Percentiles rank a stretch among this genome's conserved stretches.
Conservation (phyloP, 2,888 invertebrate species). For the Agonopterix subpropinquella region DNA sequence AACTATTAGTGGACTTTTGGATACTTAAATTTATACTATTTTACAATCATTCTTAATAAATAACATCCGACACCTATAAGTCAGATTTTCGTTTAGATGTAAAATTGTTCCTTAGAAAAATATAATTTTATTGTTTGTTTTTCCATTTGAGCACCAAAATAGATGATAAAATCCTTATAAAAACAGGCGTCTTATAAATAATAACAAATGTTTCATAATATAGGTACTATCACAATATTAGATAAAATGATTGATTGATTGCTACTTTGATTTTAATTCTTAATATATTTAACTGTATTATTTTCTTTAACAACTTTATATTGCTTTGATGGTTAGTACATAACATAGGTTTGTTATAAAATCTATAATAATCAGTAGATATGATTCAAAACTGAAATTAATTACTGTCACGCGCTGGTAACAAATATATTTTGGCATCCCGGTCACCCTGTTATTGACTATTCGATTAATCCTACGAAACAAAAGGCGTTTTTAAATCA, state of each 20-base stretch:
- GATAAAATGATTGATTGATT: too few species aligned
- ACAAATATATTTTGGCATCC: constrained; percentile 39
- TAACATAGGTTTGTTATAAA: too few species aligned
- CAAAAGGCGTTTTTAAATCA: constrained; percentile 4
- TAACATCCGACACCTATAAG: constrained; percentile 5
- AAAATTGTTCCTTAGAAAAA: background rate
- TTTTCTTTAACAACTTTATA: background rate
- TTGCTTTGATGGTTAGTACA: too few species aligned
- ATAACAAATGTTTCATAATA: background rate
- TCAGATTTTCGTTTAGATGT: background rate
- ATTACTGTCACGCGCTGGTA: constrained; percentile 21
- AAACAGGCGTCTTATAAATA: background rate
- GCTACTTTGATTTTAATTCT: background rate
- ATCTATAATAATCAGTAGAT: too few species aligned
- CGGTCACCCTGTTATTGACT: constrained; percentile 21
- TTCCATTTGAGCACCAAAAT: constrained; percentile 17
- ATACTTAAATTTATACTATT: constrained; percentile 13
- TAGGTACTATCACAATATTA: background rate
- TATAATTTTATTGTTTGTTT: constrained; percentile 7
- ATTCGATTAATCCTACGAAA: too few species aligned
- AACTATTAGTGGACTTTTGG: constrained; percentile 25
- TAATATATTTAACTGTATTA: background rate
- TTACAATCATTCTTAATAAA: constrained; percentile 12
- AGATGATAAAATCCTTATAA: constrained; percentile 1
- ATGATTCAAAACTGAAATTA: background rate